These are phyloP conservation scores for Cryptomyrus ogoouensis DNA, from an alignment of 2,113 vertebrate genomes.

Conservation along the genomic window DNA sequence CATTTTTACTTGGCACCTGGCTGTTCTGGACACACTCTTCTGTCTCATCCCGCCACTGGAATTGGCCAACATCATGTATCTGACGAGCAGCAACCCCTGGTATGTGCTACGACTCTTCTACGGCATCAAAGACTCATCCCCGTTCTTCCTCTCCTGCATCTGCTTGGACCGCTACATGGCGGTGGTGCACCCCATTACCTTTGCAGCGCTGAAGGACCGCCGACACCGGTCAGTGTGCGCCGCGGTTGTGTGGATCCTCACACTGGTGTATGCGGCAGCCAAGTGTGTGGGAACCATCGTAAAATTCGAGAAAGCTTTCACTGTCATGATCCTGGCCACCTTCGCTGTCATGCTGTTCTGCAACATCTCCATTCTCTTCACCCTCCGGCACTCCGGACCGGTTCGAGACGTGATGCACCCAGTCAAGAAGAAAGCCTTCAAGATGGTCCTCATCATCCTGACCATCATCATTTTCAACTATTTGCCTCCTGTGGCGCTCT, in stretches of 20 bases:
- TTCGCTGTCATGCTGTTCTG: constrained; percentile 64
- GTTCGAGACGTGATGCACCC: constrained; percentile 59
- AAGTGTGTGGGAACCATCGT: constrained; percentile 49
- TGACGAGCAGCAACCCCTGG: constrained; percentile 49
- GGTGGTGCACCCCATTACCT: constrained; percentile 58
- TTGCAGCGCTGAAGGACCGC: constrained; percentile 56
- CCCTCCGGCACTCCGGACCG: constrained; percentile 43
- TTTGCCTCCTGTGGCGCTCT: constrained; percentile 59
- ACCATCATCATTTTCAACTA: constrained; percentile 66
- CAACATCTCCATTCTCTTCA: constrained; percentile 56
- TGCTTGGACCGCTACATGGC: constrained; percentile 67
- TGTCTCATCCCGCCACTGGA: constrained; percentile 59
- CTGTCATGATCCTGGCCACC: constrained; percentile 47
- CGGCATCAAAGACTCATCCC: constrained; percentile 57
- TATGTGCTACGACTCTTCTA: constrained; percentile 61
- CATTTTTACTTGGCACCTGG: constrained; percentile 60
- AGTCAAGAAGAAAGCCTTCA: constrained; percentile 65
- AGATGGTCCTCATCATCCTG: constrained; percentile 62
- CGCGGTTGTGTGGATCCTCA: constrained; percentile 50
- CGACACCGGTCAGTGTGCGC: constrained; percentile 41
- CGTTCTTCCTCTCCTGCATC: constrained; percentile 62
- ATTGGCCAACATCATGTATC: constrained; percentile 48
- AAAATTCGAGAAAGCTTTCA: constrained; percentile 56
- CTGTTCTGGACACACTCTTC: constrained; percentile 54
- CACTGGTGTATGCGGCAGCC: constrained; percentile 43